Conservation (phyloP, 1,140 invertebrate genomes). For the Helicoverpa armigera region DNA sequence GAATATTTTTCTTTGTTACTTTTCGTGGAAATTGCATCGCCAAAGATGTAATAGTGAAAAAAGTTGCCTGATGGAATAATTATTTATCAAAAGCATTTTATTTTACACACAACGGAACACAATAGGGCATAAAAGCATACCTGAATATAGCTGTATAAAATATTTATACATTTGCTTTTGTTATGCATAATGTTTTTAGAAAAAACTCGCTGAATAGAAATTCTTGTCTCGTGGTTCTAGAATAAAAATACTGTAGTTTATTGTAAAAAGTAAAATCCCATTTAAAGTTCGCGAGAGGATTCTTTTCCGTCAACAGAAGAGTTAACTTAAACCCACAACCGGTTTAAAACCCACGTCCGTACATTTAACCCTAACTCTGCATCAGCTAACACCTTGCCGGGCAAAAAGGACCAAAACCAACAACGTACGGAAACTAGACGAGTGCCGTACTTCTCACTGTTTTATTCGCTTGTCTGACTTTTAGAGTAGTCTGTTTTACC, state of each 20-base stretch:
- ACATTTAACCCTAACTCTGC: conserved; percentile 26
- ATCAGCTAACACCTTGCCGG: conserved; percentile 25
- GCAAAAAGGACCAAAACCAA: conserved; percentile 33
- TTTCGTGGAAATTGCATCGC: too few relatives aligned
- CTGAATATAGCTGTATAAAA: too few relatives aligned
- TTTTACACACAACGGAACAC: too few relatives aligned
- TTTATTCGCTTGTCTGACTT: conserved; percentile 47
- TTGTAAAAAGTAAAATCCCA: background rate
- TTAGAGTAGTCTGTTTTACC: conserved; percentile 41
- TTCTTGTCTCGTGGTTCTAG: too few relatives aligned
- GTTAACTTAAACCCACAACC: conserved; percentile 16
- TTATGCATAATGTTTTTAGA: too few relatives aligned
- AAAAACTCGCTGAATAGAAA: too few relatives aligned
- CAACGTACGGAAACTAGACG: conserved; percentile 37
- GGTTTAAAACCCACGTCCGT: conserved; percentile 14
- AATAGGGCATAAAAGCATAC: too few relatives aligned
- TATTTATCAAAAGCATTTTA: too few relatives aligned
- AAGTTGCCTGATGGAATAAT: too few relatives aligned
- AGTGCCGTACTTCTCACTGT: conserved; percentile 32
- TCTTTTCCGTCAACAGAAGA: background rate
- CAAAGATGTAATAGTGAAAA: too few relatives aligned
- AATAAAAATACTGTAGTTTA: background rate
- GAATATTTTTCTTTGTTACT: too few relatives aligned
- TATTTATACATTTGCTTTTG: too few relatives aligned
- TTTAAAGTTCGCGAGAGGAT: background rate